These are phyloP conservation scores for Agrochola macilenta DNA, from an alignment of 2,888 invertebrate genomes.

Conservation along the genomic window DNA sequence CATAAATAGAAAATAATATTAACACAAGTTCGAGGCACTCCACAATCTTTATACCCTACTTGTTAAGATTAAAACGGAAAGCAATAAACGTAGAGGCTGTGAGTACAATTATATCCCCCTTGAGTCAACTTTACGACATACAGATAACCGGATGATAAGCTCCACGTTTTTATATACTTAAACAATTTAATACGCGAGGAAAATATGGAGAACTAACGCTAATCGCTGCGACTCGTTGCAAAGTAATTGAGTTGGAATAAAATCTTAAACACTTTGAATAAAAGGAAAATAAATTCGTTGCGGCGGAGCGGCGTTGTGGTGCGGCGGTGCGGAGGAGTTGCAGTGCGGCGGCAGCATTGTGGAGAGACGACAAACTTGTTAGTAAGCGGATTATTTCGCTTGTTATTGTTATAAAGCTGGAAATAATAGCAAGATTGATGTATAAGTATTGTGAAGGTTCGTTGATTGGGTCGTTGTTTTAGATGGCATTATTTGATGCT, in stretches of 20 bases:
- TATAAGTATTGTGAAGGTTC: neutral
- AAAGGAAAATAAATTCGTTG: slow-evolving; percentile 52
- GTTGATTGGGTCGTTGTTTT: neutral
- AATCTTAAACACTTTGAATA: slow-evolving; percentile 59
- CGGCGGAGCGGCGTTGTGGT: neutral
- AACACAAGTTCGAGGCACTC: neutral
- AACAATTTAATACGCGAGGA: slow-evolving; percentile 38
- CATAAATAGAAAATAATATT: slow-evolving; percentile 10
- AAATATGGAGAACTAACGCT: slow-evolving; percentile 56
- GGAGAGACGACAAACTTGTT: slow-evolving; percentile 40
- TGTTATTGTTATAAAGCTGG: slow-evolving; percentile 33
- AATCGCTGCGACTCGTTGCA: slow-evolving; percentile 34
- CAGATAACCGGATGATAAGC: slow-evolving; percentile 50
- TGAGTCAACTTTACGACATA: slow-evolving; percentile 48
- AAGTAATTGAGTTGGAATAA: slow-evolving; percentile 63
- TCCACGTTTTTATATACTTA: slow-evolving; percentile 39
- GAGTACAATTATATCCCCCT: slow-evolving; percentile 37
- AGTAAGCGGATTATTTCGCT: slow-evolving; percentile 38
- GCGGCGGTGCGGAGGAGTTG: slow-evolving; percentile 8
- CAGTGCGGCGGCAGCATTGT: neutral
- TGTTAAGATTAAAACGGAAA: slow-evolving; percentile 52
- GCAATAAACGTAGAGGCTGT: slow-evolving; percentile 41
- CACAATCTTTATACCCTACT: slow-evolving; percentile 37
- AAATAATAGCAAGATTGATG: slow-evolving; percentile 38
- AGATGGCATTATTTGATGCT: neutral